Evolutionary conservation across 2,888 invertebrate species (phyloP).

Genomic region (Harmothoe impar): DNA sequence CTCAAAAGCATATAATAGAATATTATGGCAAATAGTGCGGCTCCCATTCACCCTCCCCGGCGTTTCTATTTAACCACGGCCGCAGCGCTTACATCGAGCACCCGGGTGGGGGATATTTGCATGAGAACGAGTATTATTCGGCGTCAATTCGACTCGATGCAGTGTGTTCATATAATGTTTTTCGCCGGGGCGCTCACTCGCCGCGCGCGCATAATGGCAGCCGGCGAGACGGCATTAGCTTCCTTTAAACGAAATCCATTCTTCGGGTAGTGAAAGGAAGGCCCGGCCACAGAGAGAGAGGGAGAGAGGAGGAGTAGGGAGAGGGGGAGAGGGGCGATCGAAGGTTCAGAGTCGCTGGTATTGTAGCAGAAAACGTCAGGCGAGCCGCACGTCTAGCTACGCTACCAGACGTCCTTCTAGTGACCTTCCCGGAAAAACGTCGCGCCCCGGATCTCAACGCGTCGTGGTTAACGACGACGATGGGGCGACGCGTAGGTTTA

Average conservation of each 20-base stretch:
- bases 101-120: slow-evolving; percentile 33
- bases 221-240: slow-evolving; percentile 47
- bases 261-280: slow-evolving; percentile 58
- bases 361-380: slow-evolving; percentile 42
- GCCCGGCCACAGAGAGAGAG: slow-evolving; percentile 31
- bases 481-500: slow-evolving; percentile 11
- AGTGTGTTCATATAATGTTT: slow-evolving; percentile 57
- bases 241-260: slow-evolving; percentile 62
- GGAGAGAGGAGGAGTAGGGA: slow-evolving; percentile 1
- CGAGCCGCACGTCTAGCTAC: slow-evolving; percentile 9
- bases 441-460: not conserved
- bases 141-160: slow-evolving; percentile 46
- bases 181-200: slow-evolving; percentile 47
- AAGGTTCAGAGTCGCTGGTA: not conserved
- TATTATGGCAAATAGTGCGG: slow-evolving; percentile 58
- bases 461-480: not conserved
- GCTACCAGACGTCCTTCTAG: not conserved
- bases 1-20: slow-evolving; percentile 62
- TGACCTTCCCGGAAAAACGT: not conserved
- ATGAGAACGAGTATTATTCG: slow-evolving; percentile 61
- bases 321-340: slow-evolving; percentile 32
- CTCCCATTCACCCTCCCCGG: slow-evolving; percentile 35
- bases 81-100: slow-evolving; percentile 16
- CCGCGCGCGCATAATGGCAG: slow-evolving; percentile 50
- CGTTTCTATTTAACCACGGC: slow-evolving; percentile 27